Conservation (phyloP, 2,113 vertebrate species). For the Clarias magur region DNA sequence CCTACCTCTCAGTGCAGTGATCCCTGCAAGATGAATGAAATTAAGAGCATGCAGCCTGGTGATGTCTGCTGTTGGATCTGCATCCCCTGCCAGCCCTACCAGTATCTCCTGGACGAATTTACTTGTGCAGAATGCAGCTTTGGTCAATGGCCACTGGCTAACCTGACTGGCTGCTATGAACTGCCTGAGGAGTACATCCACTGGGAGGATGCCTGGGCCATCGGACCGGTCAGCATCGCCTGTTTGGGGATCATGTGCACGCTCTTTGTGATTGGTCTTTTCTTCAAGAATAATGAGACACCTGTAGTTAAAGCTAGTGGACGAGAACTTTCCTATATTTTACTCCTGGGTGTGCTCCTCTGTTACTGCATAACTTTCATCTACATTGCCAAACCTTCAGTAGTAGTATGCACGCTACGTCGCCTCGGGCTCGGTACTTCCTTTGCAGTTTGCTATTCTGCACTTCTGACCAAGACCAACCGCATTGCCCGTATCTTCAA, state of each 20-base stretch:
- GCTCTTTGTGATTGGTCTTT: conserved; percentile 87
- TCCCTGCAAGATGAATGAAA: conserved; percentile 92
- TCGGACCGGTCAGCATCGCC: conserved; percentile 91
- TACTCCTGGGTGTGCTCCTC: conserved; percentile 90
- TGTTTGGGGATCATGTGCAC: conserved; percentile 92
- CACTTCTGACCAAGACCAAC: conserved; percentile 96
- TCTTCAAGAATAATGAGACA: conserved; percentile 87
- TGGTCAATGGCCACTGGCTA: conserved; percentile 90
- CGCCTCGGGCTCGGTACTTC: conserved; percentile 91
- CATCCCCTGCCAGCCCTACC: conserved; percentile 92
- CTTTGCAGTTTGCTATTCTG: conserved; percentile 95
- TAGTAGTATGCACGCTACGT: conserved; percentile 85
- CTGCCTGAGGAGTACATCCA: conserved; percentile 94
- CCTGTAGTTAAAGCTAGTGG: conserved; percentile 96
- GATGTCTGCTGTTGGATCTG: conserved; percentile 99
- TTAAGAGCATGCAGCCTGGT: conserved; percentile 96
- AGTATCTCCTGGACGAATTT: conserved; percentile 91
- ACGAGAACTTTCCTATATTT: conserved; percentile 95
- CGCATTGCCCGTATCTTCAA: conserved; percentile 96
- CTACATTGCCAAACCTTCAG: conserved; percentile 93
- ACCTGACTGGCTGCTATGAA: conserved; percentile 88
- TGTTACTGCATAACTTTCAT: conserved; percentile 98
- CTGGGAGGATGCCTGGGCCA: conserved; percentile 94
- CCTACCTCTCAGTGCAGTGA: conserved; percentile 96
- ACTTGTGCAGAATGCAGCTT: conserved; percentile 91